Percentiles rank a stretch among this genome's conserved stretches.
phyloP scores from a whole-genome alignment of 53 echinoderm and acorn worm species.

The Pentamera pediparva region DNA sequence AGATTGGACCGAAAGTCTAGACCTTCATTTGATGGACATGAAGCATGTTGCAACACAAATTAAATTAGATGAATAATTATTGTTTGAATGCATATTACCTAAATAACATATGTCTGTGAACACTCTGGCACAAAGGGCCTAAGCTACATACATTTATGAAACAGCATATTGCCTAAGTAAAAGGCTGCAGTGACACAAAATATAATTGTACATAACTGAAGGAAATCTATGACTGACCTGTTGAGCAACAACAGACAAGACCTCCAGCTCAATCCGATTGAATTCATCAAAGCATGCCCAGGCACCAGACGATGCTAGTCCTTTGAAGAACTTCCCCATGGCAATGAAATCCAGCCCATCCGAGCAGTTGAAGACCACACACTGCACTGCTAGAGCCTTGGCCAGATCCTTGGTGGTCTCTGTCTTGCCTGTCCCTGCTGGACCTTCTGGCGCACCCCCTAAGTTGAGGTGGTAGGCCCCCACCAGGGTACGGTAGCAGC shows the following conservation, averaged over 20 bases:
- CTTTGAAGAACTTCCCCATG: slow-evolving; percentile 99
- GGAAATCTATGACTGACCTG: slow-evolving; percentile 41
- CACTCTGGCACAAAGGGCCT: no score
- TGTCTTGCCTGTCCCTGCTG: slow-evolving; percentile 98
- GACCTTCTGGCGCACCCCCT: slow-evolving; percentile 97
- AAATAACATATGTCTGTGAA: no score
- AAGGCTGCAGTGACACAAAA: background rate
- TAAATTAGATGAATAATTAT: no score
- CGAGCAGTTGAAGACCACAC: slow-evolving; percentile 99
- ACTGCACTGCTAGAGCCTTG: slow-evolving; percentile 97
- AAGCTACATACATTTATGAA: no score
- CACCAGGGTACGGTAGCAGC: slow-evolving; percentile 95
- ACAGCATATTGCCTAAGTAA: background rate
- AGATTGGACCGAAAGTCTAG: no score
- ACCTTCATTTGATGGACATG: no score
- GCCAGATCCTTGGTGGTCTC: slow-evolving; percentile 99
- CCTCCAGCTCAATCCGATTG: slow-evolving; percentile 98
- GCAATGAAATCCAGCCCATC: slow-evolving; percentile 99
- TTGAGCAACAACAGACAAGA: slow-evolving; percentile 97
- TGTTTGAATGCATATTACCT: no score
- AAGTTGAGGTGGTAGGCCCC: slow-evolving; percentile 98
- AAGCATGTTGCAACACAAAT: no score
- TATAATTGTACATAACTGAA: background rate
- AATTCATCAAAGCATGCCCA: slow-evolving; percentile 99
- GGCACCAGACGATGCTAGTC: slow-evolving; percentile 92